phyloP scores from a whole-genome alignment of 1,140 invertebrate species.

The Subanguina moxae region DNA sequence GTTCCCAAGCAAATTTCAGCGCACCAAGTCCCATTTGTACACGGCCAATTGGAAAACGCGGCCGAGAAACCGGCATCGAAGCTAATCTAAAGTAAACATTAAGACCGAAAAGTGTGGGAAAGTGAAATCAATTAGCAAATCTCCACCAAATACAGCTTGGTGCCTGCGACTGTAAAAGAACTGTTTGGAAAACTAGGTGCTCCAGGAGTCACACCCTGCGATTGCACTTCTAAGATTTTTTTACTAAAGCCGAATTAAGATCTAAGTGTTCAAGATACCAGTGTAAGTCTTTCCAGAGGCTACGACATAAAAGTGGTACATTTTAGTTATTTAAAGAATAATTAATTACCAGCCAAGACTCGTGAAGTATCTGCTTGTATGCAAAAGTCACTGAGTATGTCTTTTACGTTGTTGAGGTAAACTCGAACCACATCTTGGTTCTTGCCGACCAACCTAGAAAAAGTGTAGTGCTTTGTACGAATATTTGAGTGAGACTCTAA shows the following conservation, averaged over 20 bases:
- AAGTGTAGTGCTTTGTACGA: too few relatives aligned
- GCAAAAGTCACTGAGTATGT: conserved; percentile 13
- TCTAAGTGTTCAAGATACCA: not conserved
- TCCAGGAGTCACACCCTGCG: conserved; percentile 6
- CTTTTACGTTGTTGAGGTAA: conserved; percentile 5
- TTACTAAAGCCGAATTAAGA: not conserved
- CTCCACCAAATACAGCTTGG: not conserved
- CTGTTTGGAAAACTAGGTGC: not conserved
- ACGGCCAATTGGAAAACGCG: not conserved
- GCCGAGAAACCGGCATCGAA: not conserved
- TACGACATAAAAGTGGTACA: not conserved
- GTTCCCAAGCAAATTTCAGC: conserved; percentile 5
- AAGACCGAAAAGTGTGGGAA: not conserved
- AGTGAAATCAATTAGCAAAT: not conserved
- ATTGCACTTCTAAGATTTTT: not conserved
- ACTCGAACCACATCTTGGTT: conserved; percentile 17
- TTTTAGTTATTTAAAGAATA: too few relatives aligned
- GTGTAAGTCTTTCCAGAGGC: conserved; percentile 8
- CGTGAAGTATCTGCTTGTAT: conserved; percentile 4
- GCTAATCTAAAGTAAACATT: not conserved
- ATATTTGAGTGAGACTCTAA: too few relatives aligned
- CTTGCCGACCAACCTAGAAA: conserved; percentile 1
- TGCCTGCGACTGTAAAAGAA: not conserved
- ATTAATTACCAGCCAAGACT: not conserved
- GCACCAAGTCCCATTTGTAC: not conserved